Base-by-base conservation (phyloP, 1,140 invertebrate genomes). In the Amyelois transitella region DNA sequence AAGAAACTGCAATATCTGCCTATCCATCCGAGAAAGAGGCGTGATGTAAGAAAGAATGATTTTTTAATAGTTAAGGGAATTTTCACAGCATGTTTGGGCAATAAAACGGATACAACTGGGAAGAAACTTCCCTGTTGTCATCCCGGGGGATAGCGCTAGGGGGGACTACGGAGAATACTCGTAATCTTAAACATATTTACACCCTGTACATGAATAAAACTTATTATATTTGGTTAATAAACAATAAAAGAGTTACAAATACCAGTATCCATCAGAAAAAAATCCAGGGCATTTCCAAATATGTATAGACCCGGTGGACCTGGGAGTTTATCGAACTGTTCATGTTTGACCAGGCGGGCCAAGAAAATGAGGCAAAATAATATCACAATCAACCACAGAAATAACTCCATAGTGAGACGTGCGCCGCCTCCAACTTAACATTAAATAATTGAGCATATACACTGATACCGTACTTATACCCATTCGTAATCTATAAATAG, bases 201-300 rank as follows among this genome's bases (percentile, higher is more conserved):
- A n/a, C n/a, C n/a, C n/a, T n/a, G n/a, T n/a, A n/a, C n/a, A n/a
- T n/a, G n/a, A n/a, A n/a, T n/a, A n/a, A n/a, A n/a, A n/a, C n/a
- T n/a, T n/a, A n/a, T n/a, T n/a, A n/a, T n/a, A n/a, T n/a, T n/a
- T n/a, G n/a, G n/a, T n/a, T n/a, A n/a, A n/a, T n/a, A n/a, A n/a
- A n/a, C n/a, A n/a, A n/a, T n/a, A 38, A 38, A 14, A 14, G 17
- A 14, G 17, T n/a, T 14, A n/a, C 5, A 38, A 38, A 55, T 48
- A 81, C 78, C 76, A 47, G 75, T 69, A 14, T 69, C 57, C 47
- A 58, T 65, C 14, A 76, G 17, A 14, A 38, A 38, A 53, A 81
- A 70, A 24, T 77, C 71, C 32, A 75, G 64, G 45, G 68, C 50
- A 69, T 79, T 79, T n/a, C 67, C 63, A 24, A 78, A 44, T 1